Percentiles rank a stretch among this genome's conserved stretches.
Conservation (phyloP, 2,888 invertebrate genomes). For the Sminthurinus aureus region DNA sequence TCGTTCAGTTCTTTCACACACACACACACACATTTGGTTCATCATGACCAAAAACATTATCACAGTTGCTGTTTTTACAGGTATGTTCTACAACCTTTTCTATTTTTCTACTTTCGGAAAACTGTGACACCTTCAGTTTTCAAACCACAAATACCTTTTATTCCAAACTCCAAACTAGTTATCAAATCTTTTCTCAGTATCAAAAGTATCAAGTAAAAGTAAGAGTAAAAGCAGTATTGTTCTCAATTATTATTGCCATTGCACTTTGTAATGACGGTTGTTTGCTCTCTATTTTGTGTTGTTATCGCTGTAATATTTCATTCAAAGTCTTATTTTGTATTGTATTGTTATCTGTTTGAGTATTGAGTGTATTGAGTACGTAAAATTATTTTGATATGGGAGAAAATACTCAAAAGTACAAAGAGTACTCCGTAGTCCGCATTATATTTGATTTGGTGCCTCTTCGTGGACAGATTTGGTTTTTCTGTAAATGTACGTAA, state of each 20-base stretch:
- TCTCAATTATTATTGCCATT: too few species aligned
- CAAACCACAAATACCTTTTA: background rate
- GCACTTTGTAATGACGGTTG: background rate
- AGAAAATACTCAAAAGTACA: constrained; percentile 22
- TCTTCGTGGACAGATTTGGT: background rate
- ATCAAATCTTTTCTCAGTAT: background rate
- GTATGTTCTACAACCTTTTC: constrained; percentile 1
- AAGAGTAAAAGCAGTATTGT: too few species aligned
- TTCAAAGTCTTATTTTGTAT: background rate
- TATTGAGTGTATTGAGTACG: background rate
- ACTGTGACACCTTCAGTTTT: background rate
- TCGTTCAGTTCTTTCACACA: background rate
- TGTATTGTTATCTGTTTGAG: background rate
- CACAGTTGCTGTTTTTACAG: constrained; percentile 40
- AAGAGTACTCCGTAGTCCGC: constrained; percentile 11
- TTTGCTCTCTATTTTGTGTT: background rate
- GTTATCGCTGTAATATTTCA: background rate
- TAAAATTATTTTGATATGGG: background rate
- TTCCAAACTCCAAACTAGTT: background rate
- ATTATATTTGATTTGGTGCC: constrained; percentile 13
- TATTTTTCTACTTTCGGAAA: background rate
- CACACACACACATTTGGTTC: background rate
- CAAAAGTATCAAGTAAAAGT: too few species aligned
- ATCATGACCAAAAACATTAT: constrained; percentile 31
- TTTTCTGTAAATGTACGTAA: background rate